These are phyloP conservation scores for Cnemophilus loriae DNA, from an alignment of 2,113 vertebrate species.

Conservation along the genomic window DNA sequence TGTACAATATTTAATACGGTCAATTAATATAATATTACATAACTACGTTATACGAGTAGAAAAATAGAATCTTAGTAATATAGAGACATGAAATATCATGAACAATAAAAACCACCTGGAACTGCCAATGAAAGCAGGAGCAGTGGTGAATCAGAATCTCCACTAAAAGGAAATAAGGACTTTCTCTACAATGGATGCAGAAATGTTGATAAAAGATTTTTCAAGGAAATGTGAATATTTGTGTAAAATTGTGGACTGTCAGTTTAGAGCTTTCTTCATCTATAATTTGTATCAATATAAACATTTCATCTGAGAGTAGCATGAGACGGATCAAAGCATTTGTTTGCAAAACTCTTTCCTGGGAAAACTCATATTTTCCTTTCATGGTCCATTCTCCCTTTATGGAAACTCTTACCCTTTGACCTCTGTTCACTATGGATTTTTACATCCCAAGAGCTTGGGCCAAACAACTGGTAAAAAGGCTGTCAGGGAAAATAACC, in stretches of 20 bases:
- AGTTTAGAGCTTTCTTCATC: background rate
- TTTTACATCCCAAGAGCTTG: background rate
- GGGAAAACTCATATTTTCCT: background rate
- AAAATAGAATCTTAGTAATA: background rate
- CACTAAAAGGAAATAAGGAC: accelerated
- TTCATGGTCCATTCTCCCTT: background rate
- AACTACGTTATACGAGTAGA: background rate
- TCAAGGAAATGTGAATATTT: background rate
- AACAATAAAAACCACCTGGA: background rate
- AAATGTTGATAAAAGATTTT: background rate
- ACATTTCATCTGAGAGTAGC: background rate
- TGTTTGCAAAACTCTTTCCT: background rate
- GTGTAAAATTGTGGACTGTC: background rate
- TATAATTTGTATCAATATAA: background rate
- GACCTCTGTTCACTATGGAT: background rate
- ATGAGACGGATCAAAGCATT: background rate
- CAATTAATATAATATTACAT: background rate
- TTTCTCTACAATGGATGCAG: background rate
- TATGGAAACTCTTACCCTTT: background rate
- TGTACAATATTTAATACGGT: background rate
- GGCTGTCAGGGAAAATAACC: background rate
- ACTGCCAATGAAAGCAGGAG: background rate
- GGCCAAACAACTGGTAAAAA: background rate
- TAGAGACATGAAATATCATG: background rate
- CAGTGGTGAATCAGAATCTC: background rate